These are phyloP conservation scores for Ceratothoa steindachneri DNA, from an alignment of 2,888 invertebrate genomes.

Conservation along the genomic window DNA sequence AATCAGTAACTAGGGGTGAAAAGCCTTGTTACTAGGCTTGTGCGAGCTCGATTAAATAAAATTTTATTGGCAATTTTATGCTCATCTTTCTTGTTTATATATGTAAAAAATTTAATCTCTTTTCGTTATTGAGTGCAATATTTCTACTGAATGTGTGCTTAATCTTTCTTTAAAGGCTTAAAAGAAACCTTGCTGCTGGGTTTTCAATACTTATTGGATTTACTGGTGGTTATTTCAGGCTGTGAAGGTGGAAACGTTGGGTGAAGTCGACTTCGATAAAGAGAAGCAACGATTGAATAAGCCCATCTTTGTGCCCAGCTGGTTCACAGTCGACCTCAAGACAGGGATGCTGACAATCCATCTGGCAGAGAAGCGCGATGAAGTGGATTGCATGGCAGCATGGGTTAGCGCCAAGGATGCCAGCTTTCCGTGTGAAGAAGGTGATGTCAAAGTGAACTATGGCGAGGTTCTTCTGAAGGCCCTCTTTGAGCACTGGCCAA, in stretches of 20 bases:
- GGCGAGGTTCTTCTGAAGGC: constrained; percentile 91
- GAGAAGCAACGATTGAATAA: constrained; percentile 80
- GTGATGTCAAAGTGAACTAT: constrained; percentile 74
- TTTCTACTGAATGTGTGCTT: too few species aligned
- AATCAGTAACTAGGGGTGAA: too few species aligned
- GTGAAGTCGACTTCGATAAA: constrained; percentile 84
- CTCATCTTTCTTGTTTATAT: too few species aligned
- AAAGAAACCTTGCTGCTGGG: too few species aligned
- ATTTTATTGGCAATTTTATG: too few species aligned
- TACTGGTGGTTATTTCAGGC: too few species aligned
- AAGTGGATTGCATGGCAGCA: constrained; percentile 94
- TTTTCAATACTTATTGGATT: too few species aligned
- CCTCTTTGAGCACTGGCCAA: constrained; percentile 89
- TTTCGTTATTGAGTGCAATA: too few species aligned
- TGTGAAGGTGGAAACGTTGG: constrained; percentile 81
- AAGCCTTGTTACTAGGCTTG: too few species aligned
- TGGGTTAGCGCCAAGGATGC: constrained; percentile 98
- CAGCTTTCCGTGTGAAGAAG: constrained; percentile 69
- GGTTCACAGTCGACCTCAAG: constrained; percentile 98
- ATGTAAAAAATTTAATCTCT: too few species aligned
- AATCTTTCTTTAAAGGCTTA: too few species aligned
- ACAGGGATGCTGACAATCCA: constrained; percentile 98
- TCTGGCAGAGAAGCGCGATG: constrained; percentile 76
- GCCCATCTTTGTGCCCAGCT: constrained; percentile 93
- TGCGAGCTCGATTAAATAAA: too few species aligned